These are phyloP conservation scores for Scomber colias DNA, from an alignment of 2,113 vertebrate genomes.

Conservation along the genomic window DNA sequence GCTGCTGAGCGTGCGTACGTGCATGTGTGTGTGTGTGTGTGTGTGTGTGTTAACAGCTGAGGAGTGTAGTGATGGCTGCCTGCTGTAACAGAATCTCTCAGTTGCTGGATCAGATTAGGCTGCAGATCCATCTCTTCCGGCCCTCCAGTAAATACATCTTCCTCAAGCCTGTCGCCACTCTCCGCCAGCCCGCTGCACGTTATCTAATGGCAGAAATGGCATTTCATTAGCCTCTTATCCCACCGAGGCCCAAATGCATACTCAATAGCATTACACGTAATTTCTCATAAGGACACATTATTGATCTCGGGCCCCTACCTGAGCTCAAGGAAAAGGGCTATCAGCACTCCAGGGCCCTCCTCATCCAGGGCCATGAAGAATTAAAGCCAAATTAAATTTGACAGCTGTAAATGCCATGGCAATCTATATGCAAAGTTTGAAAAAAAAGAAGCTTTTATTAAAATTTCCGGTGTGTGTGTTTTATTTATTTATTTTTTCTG, in stretches of 20 bases:
- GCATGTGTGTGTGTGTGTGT: background rate
- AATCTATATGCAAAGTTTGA: conserved; percentile 98
- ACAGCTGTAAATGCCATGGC: conserved; percentile 97
- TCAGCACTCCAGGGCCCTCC: conserved; percentile 90
- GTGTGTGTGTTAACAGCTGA: background rate
- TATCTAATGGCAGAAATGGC: conserved; percentile 96
- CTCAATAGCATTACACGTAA: conserved; percentile 96
- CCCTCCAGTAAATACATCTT: conserved; percentile 89
- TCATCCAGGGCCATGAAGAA: conserved; percentile 94
- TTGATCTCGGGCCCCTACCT: conserved; percentile 92
- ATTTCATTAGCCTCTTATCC: conserved; percentile 99
- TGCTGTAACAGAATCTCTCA: conserved; percentile 59
- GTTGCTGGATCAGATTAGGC: conserved; percentile 82
- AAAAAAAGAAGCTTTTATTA: conserved; percentile 63
- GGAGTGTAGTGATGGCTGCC: conserved; percentile 45
- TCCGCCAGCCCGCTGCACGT: conserved; percentile 78
- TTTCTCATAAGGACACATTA: conserved; percentile 99
- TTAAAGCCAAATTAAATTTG: conserved; percentile 99
- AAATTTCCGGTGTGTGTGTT: conserved; percentile 43
- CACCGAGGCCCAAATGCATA: conserved; percentile 92
- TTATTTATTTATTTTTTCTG: conserved; percentile 75
- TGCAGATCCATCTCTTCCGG: conserved; percentile 89
- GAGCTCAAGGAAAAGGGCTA: conserved; percentile 94
- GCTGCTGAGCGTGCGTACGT: background rate
- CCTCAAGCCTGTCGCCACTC: conserved; percentile 88